Conservation (phyloP, 2,888 invertebrate species). For the Calameuta filiformis region DNA sequence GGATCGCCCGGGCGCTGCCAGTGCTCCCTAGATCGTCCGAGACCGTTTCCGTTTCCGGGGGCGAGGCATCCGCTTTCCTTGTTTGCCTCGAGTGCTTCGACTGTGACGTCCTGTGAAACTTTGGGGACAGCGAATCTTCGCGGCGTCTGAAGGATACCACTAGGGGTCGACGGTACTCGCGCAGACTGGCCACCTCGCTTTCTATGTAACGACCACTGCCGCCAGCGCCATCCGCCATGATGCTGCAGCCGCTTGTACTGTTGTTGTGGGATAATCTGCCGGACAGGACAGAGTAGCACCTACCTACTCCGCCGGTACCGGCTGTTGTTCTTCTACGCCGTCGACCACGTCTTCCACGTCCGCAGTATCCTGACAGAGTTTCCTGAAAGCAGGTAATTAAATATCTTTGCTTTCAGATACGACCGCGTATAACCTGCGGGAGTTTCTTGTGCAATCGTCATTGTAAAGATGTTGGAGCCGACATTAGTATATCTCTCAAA, state of each 20-base stretch:
- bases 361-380: slow-evolving; percentile 55
- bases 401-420: too few species aligned
- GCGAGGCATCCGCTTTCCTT: slow-evolving; percentile 2
- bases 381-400: slow-evolving; percentile 42
- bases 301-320: slow-evolving; percentile 47
- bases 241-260: slow-evolving; percentile 17
- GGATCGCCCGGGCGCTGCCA: too few species aligned
- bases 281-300: slow-evolving; percentile 61
- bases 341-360: slow-evolving; percentile 29
- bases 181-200: slow-evolving; percentile 56
- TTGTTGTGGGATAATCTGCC: slow-evolving; percentile 55
- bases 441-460: too few species aligned
- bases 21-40: slow-evolving; percentile 9
- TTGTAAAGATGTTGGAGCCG: too few species aligned
- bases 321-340: slow-evolving; percentile 17
- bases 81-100: not conserved
- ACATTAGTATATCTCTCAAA: too few species aligned
- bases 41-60: slow-evolving; percentile 5
- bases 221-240: slow-evolving; percentile 7
- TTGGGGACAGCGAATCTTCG: slow-evolving; percentile 6
- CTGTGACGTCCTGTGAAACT: not conserved
- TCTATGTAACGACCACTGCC: slow-evolving; percentile 58
- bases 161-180: slow-evolving; percentile 53
- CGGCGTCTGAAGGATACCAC: slow-evolving; percentile 63
- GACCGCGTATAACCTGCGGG: too few species aligned